These are phyloP conservation scores for Hepsetus odoe DNA, from an alignment of 2,113 vertebrate genomes.

Conservation along the genomic window DNA sequence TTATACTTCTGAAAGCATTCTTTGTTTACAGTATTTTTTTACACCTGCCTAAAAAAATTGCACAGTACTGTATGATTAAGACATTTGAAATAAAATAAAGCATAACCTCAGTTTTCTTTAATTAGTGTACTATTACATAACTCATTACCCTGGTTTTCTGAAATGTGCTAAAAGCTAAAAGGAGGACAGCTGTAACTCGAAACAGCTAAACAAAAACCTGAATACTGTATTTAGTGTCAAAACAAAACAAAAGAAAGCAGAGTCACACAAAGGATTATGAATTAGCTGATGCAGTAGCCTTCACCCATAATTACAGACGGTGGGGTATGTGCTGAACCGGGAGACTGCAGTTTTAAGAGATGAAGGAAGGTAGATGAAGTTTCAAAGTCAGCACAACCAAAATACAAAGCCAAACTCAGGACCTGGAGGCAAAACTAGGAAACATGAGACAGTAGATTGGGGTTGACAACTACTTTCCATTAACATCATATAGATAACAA, in stretches of 20 bases:
- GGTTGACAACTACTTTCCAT: not conserved
- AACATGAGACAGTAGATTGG: not conserved
- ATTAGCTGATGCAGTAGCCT: not conserved
- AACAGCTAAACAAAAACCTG: not conserved
- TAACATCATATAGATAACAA: not conserved
- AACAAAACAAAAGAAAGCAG: not conserved
- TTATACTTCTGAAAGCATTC: too few species aligned
- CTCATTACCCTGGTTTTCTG: not conserved
- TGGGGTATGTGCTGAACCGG: not conserved
- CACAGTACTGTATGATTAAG: too few species aligned
- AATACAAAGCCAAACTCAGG: not conserved
- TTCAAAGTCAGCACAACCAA: not conserved
- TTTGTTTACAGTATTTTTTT: too few species aligned
- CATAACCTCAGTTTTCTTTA: not conserved
- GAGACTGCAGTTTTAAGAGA: not conserved
- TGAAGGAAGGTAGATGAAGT: not conserved
- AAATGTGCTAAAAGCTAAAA: not conserved
- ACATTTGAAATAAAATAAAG: too few species aligned
- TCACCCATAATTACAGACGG: not conserved
- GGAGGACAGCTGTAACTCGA: not conserved
- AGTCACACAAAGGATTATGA: not conserved
- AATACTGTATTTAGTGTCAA: not conserved
- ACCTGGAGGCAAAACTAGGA: not conserved
- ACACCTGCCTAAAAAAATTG: too few species aligned
- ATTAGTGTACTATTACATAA: not conserved